phyloP scores from a whole-genome alignment of 1,140 invertebrate species.

The Pseudobourletiella spinata region DNA sequence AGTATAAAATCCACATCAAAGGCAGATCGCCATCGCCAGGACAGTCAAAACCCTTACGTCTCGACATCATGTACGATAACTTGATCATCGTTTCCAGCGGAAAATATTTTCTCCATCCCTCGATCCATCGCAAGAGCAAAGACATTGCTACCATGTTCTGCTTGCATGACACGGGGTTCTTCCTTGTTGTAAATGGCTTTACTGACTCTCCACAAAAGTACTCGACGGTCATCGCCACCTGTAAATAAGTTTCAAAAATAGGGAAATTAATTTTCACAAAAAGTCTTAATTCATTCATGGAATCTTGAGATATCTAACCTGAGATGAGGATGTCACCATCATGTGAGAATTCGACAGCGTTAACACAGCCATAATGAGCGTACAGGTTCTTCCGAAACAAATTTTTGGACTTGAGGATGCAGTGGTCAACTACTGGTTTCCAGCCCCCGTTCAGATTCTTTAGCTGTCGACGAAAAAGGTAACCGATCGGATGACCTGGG shows the following conservation, averaged over 20 bases:
- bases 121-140: conserved; percentile 81
- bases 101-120: conserved; percentile 70
- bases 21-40: not conserved
- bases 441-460: not conserved
- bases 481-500: conserved; percentile 16
- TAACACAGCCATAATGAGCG: conserved; percentile 90
- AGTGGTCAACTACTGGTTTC: conserved; percentile 5
- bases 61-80: conserved; percentile 75
- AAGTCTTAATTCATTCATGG: not conserved
- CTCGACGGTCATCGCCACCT: conserved; percentile 86
- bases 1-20: conserved; percentile 8
- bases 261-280: not conserved
- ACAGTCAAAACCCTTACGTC: conserved; percentile 51
- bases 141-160: conserved; percentile 82
- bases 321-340: conserved; percentile 77
- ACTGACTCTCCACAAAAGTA: conserved; percentile 79
- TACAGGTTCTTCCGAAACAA: conserved; percentile 74
- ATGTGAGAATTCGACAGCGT: conserved; percentile 88
- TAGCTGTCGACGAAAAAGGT: conserved; percentile 3
- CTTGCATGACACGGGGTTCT: conserved; percentile 60
- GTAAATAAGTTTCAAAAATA: conserved; percentile 5
- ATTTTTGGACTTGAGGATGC: conserved; percentile 41
- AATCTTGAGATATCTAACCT: too few relatives aligned
- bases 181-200: conserved; percentile 55
- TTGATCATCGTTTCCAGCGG: conserved; percentile 89